Evolutionary conservation across 2,888 invertebrate genomes (phyloP).

Genomic region (Harpalus rufipes): DNA sequence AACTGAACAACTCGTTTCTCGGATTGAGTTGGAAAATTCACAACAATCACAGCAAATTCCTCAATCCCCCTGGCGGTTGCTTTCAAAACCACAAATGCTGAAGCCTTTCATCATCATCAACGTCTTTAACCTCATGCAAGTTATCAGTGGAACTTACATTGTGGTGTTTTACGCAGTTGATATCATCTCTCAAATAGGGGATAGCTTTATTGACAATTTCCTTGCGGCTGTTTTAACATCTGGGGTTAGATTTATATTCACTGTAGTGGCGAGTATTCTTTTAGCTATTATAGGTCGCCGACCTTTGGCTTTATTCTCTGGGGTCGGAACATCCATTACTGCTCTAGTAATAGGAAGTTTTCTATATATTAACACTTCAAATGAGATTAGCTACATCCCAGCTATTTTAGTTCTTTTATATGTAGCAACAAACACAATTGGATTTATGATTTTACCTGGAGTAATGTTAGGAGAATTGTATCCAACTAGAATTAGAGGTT

Average conservation of each 20-base stretch:
- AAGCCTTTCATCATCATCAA: conserved; percentile 87
- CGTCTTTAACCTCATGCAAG: conserved; percentile 85
- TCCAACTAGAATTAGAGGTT: conserved; percentile 86
- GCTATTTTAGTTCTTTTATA: conserved; percentile 82
- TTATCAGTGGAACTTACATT: conserved; percentile 86
- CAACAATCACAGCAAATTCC: conserved; percentile 73
- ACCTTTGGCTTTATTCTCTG: conserved; percentile 83
- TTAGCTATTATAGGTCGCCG: conserved; percentile 83
- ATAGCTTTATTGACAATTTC: conserved; percentile 77
- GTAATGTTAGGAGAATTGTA: conserved; percentile 88
- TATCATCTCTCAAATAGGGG: conserved; percentile 81
- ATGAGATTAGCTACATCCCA: conserved; percentile 75
- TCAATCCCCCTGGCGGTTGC: conserved; percentile 73
- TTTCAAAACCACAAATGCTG: conserved; percentile 82
- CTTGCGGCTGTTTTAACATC: conserved; percentile 86
- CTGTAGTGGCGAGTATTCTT: conserved; percentile 83
- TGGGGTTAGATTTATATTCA: conserved; percentile 82
- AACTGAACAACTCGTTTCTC: conserved; percentile 81
- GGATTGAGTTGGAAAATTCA: conserved; percentile 80
- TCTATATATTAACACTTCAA: conserved; percentile 75
- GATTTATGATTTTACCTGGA: conserved; percentile 87
- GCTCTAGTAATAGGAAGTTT: conserved; percentile 81
- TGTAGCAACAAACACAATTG: conserved; percentile 86
- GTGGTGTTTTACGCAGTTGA: conserved; percentile 90
- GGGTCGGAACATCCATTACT: conserved; percentile 83